Percentiles rank a stretch among this genome's conserved stretches.
Conservation (phyloP, 2,113 vertebrate genomes). For the Scortum barcoo region DNA sequence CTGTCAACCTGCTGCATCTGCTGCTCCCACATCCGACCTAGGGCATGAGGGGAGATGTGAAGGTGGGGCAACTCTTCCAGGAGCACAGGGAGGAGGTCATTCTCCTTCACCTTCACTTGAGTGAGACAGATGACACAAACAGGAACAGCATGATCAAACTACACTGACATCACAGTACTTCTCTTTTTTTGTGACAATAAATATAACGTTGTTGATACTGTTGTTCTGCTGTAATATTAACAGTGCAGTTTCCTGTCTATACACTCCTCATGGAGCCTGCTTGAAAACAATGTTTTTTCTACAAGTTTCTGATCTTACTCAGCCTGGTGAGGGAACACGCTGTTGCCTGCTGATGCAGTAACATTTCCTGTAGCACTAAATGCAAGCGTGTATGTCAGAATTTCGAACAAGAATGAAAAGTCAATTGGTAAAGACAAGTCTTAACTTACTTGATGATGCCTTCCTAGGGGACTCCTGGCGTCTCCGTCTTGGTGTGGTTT, state of each 20-base stretch:
- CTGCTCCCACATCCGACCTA: slow-evolving; percentile 91
- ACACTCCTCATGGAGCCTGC: no score
- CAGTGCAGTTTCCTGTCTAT: no score
- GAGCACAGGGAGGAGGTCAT: slow-evolving; percentile 88
- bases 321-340: no score
- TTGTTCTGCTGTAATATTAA: no score
- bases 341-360: no score
- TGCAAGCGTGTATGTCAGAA: not conserved
- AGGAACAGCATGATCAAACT: not conserved
- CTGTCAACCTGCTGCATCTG: slow-evolving; percentile 89
- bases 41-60: slow-evolving; percentile 85
- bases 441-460: slow-evolving; percentile 86
- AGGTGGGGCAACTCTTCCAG: slow-evolving; percentile 92
- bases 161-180: not conserved
- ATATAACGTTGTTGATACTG: not conserved
- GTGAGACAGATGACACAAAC: slow-evolving; percentile 1
- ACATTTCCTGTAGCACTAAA: not conserved
- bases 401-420: not conserved
- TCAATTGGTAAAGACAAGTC: slow-evolving; percentile 2
- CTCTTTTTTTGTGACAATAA: not conserved
- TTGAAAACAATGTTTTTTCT: no score
- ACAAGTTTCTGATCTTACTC: no score
- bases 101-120: slow-evolving; percentile 90
- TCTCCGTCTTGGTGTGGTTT: slow-evolving; percentile 77
- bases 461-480: slow-evolving; percentile 79